Percentiles rank a stretch among this genome's conserved stretches.
phyloP scores from a whole-genome alignment of 2,797 vertebrate genomes.

The Malacoctenus gilli region DNA sequence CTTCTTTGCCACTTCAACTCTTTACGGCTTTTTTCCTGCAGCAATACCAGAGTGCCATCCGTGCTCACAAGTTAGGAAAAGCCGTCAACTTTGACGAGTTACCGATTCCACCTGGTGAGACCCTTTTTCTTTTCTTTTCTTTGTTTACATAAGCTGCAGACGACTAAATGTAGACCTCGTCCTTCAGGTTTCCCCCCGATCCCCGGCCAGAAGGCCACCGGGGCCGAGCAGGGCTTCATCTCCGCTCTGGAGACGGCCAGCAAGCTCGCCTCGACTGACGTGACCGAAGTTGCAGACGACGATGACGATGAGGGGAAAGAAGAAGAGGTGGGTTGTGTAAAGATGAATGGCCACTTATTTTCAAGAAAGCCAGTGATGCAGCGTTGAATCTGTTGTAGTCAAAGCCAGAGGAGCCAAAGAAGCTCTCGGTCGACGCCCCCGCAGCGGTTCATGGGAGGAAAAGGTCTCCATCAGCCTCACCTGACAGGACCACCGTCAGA shows the following conservation, averaged over 20 bases:
- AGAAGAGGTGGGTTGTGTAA: constrained; percentile 55
- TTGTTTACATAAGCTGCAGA: too few species aligned
- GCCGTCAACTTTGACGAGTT: constrained; percentile 90
- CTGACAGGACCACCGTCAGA: constrained; percentile 51
- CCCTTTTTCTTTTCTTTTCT: not conserved
- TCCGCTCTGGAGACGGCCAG: constrained; percentile 86
- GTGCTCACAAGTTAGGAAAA: constrained; percentile 88
- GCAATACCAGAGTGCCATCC: constrained; percentile 97
- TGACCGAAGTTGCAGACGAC: constrained; percentile 72
- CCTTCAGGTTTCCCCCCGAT: constrained; percentile 92
- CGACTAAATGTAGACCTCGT: too few species aligned
- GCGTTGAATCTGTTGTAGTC: constrained; percentile 30
- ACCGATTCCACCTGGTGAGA: constrained; percentile 92
- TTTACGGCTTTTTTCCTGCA: constrained; percentile 59
- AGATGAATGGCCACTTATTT: not conserved
- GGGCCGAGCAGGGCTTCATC: constrained; percentile 79
- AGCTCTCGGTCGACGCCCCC: constrained; percentile 58
- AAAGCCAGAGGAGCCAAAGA: constrained; percentile 66
- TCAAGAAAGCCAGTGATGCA: not conserved
- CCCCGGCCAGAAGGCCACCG: constrained; percentile 83
- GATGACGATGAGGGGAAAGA: constrained; percentile 76
- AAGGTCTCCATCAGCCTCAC: constrained; percentile 62
- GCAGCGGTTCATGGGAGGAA: constrained; percentile 42
- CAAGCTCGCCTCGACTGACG: constrained; percentile 81
- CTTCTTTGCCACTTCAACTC: not conserved